phyloP scores from a whole-genome alignment of 2,888 invertebrate genomes.

The Ormyrus rosae region DNA sequence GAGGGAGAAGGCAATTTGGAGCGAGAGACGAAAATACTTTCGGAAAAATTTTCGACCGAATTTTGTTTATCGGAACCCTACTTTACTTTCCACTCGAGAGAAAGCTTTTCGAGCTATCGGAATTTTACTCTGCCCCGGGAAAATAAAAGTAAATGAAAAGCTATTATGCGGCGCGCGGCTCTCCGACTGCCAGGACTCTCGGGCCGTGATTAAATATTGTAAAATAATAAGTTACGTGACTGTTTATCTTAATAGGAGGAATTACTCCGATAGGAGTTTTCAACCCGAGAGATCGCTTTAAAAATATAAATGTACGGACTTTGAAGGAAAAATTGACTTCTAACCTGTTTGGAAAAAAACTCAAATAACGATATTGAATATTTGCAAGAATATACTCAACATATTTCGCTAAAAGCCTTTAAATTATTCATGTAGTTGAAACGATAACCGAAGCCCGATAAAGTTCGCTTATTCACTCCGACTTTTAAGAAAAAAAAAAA shows the following conservation, averaged over 20 bases:
- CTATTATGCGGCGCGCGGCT: background rate
- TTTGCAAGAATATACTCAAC: background rate
- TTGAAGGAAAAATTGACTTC: background rate
- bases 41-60: background rate
- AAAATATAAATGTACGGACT: too few species aligned
- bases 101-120: too few species aligned
- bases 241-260: too few species aligned
- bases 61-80: background rate
- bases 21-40: background rate
- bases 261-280: too few species aligned
- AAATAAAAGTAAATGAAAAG: background rate
- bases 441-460: background rate
- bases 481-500: too few species aligned
- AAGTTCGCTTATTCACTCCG: too few species aligned
- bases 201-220: too few species aligned
- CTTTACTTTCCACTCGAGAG: background rate
- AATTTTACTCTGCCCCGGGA: background rate
- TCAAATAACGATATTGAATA: background rate
- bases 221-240: too few species aligned
- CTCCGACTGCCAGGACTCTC: too few species aligned
- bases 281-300: too few species aligned
- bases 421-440: slow-evolving; percentile 18
- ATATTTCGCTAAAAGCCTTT: slow-evolving; percentile 8
- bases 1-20: slow-evolving; percentile 10
- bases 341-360: background rate